Percentiles rank a stretch among this genome's conserved stretches.
Conservation (phyloP, 2,888 invertebrate species). For the Stenodema calcarata region DNA sequence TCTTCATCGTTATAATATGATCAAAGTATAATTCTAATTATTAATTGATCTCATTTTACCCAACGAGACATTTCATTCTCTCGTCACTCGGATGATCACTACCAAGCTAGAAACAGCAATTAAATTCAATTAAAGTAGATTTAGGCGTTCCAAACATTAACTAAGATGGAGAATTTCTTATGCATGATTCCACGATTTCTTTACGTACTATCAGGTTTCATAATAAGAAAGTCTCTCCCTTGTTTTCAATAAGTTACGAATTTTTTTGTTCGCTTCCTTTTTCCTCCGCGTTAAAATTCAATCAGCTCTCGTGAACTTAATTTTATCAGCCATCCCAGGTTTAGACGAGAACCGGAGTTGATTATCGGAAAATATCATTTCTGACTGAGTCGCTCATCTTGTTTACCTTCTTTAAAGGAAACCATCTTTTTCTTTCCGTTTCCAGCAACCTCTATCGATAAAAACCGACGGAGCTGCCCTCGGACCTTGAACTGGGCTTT, state of each 20-base stretch:
- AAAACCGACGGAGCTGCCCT: background rate
- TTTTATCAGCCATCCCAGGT: background rate
- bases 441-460: background rate
- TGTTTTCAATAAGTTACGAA: background rate
- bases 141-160: no score
- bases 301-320: background rate
- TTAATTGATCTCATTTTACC: no score
- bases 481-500: background rate
- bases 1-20: no score
- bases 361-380: background rate
- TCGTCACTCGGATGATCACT: no score
- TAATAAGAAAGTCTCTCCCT: no score
- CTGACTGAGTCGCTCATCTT: background rate
- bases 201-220: no score
- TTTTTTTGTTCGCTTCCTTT: background rate
- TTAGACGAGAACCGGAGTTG: background rate
- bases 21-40: no score
- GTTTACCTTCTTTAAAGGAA: background rate
- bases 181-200: no score
- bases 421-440: background rate
- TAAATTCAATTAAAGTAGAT: no score
- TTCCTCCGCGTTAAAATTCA: background rate
- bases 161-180: no score
- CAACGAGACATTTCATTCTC: no score
- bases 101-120: no score